These are phyloP conservation scores for Pedicia rivosa DNA, from an alignment of 2,888 invertebrate genomes.

Conservation along the genomic window DNA sequence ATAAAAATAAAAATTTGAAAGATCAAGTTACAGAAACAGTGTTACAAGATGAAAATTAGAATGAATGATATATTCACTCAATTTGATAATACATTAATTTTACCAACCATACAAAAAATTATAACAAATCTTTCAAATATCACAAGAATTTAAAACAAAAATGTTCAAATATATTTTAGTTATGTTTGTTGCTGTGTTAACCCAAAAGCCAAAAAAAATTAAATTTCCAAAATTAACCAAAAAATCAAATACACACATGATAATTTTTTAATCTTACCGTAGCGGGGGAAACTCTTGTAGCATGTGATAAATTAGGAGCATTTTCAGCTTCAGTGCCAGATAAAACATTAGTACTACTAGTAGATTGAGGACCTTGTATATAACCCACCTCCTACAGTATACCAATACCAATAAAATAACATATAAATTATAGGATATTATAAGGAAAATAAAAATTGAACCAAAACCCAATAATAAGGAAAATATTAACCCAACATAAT, in stretches of 20 bases:
- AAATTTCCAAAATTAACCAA: neutral
- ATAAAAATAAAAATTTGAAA: neutral
- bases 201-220: neutral
- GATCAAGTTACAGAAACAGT: neutral
- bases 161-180: too few relatives aligned
- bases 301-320: conserved; percentile 49
- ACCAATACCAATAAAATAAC: neutral
- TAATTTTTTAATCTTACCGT: conserved; percentile 52
- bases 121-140: neutral
- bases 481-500: neutral
- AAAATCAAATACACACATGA: neutral
- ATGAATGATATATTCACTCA: too few relatives aligned
- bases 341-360: conserved; percentile 34
- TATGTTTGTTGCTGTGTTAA: too few relatives aligned
- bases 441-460: neutral
- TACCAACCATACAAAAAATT: neutral
- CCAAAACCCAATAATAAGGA: neutral
- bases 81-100: too few relatives aligned
- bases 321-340: conserved; percentile 32
- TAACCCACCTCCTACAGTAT: conserved; percentile 27
- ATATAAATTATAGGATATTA: neutral
- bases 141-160: too few relatives aligned
- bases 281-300: conserved; percentile 74
- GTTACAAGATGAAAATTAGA: too few relatives aligned
- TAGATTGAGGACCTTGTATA: conserved; percentile 28